Conservation (phyloP, 1,140 invertebrate species). For the Chelonus insularis region DNA sequence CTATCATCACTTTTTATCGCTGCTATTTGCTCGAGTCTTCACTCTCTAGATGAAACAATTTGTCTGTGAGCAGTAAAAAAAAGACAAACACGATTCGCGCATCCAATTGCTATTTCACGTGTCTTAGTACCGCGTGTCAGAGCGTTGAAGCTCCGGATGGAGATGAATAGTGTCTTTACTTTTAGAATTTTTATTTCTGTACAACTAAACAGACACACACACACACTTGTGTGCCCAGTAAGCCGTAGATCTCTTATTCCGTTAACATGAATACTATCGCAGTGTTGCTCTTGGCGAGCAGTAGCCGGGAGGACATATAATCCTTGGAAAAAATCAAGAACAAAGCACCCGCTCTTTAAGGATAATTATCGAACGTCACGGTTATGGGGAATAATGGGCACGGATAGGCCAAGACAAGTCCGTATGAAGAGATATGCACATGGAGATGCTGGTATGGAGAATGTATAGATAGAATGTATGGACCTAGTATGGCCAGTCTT, state of each 20-base stretch:
- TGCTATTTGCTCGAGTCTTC: background rate
- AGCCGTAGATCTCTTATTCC: too few relatives aligned
- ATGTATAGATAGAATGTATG: constrained; percentile 14
- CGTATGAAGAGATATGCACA: constrained; percentile 25
- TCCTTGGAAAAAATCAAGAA: constrained; percentile 20
- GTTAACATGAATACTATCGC: too few relatives aligned
- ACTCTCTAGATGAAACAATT: constrained; percentile 2
- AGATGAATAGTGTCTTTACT: constrained; percentile 11
- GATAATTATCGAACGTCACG: constrained; percentile 27
- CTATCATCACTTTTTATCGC: background rate
- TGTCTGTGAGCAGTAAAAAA: background rate
- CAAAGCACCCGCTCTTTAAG: constrained; percentile 27
- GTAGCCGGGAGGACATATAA: background rate
- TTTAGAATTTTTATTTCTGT: constrained; percentile 7
- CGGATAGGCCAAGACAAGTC: background rate
- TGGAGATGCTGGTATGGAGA: background rate
- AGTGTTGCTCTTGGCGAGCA: background rate
- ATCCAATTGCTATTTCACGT: constrained; percentile 9
- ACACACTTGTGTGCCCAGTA: background rate
- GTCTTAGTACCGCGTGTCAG: background rate
- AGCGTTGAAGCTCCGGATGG: background rate
- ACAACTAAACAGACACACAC: background rate
- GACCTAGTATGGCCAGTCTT: constrained; percentile 11
- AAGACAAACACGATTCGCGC: background rate
- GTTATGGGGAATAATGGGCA: constrained; percentile 32